Percentiles rank a stretch among this genome's conserved stretches.
Conservation (phyloP, 2,113 vertebrate genomes). For the Trachemys scripta region DNA sequence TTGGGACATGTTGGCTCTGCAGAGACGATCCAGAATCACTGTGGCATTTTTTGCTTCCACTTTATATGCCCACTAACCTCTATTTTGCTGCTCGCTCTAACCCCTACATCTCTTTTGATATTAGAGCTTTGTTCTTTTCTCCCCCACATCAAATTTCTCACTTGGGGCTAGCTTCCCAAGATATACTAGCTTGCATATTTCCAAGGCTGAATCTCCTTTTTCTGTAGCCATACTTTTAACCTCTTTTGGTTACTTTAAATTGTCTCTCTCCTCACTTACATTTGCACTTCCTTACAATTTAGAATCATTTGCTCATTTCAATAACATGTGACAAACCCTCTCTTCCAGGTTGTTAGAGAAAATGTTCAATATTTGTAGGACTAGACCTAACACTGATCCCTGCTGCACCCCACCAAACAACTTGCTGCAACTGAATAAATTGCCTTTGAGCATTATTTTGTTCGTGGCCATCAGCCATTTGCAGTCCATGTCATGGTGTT, state of each 20-base stretch:
- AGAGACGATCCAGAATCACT: neutral
- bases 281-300: constrained; percentile 5
- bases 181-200: neutral
- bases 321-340: neutral
- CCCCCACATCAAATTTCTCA: neutral
- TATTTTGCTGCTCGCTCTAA: neutral
- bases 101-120: neutral
- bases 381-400: neutral
- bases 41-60: neutral
- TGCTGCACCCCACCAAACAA: constrained; percentile 27
- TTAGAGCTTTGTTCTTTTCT: constrained; percentile 1
- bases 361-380: constrained; percentile 40
- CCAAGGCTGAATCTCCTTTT: neutral
- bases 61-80: neutral
- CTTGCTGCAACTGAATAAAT: neutral
- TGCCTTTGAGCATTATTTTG: neutral
- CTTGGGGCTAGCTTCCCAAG: neutral
- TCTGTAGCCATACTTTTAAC: neutral
- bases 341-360: constrained; percentile 41
- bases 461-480: neutral
- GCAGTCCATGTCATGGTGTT: neutral
- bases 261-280: neutral
- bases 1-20: neutral
- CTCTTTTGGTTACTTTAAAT: neutral
- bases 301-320: constrained; percentile 10